Conservation (phyloP, 2,888 invertebrate species). For the Chalcosyrphus nemorum region DNA sequence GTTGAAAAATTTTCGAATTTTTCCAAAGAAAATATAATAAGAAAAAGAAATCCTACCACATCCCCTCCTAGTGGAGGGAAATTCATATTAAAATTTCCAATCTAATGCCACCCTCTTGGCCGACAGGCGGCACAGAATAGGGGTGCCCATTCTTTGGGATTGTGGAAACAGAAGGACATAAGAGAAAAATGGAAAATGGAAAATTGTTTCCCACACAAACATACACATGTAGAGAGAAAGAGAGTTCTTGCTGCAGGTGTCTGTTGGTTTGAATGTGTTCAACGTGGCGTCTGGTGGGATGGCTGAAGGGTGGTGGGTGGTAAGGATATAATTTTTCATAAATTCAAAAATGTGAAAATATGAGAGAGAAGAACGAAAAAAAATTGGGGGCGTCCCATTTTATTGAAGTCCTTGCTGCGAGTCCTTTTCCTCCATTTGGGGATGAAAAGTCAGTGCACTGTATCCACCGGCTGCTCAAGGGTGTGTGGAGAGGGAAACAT, state of each 20-base stretch:
- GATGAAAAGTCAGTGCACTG: constrained; percentile 72
- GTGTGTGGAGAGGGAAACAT: constrained; percentile 9
- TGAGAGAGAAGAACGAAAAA: constrained; percentile 68
- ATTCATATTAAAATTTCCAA: constrained; percentile 73
- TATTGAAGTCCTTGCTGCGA: constrained; percentile 36
- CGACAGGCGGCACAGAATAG: background rate
- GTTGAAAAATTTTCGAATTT: constrained; percentile 38
- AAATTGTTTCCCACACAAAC: constrained; percentile 29
- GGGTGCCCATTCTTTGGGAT: constrained; percentile 22
- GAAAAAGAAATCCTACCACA: constrained; percentile 27
- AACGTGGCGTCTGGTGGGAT: no score
- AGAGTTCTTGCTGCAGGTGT: constrained; percentile 59
- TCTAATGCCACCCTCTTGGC: constrained; percentile 62
- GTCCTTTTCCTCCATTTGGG: constrained; percentile 19
- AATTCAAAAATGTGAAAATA: constrained; percentile 73
- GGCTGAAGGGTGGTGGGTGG: background rate
- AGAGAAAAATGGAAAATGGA: constrained; percentile 67
- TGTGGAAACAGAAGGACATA: constrained; percentile 34
- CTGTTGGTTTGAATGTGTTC: constrained; percentile 47
- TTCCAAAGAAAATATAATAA: constrained; percentile 55
- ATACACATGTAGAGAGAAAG: constrained; percentile 17
- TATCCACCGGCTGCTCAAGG: background rate
- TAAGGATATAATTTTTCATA: constrained; percentile 68
- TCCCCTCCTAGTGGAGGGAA: constrained; percentile 15
- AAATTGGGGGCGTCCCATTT: constrained; percentile 71